Conservation (phyloP, 2,888 invertebrate species). For the Nasonovia ribisnigri region DNA sequence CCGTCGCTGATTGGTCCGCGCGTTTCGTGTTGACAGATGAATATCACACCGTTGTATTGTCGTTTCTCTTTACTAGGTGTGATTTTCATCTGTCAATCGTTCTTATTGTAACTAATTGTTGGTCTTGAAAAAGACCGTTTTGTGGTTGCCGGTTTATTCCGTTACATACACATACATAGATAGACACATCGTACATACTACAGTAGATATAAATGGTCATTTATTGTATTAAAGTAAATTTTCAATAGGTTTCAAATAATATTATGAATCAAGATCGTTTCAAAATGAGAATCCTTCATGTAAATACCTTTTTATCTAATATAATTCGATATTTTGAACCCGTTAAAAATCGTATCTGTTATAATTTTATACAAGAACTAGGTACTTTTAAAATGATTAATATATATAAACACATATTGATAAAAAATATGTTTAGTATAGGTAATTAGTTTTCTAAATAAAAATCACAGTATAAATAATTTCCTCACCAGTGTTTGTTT, state of each 20-base stretch:
- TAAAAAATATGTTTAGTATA: no score
- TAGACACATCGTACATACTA: background rate
- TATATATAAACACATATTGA: background rate
- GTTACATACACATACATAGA: background rate
- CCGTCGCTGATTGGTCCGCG: no score
- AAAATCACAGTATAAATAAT: background rate
- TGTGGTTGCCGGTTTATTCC: no score
- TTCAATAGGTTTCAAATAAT: background rate
- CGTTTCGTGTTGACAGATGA: no score
- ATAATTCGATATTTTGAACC: background rate
- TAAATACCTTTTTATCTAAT: background rate
- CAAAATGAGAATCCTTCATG: background rate
- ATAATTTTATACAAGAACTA: background rate
- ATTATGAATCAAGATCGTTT: background rate
- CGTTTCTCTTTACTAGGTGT: no score
- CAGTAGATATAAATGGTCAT: background rate
- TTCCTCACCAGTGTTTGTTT: background rate
- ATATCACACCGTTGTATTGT: no score
- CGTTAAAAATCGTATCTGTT: background rate
- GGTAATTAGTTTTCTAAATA: no score
- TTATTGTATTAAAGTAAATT: background rate
- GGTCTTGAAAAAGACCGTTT: no score
- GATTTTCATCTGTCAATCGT: no score
- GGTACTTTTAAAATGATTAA: background rate
- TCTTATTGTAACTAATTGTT: no score